These are phyloP conservation scores for Perizoma flavofasciatum DNA, from an alignment of 2,888 invertebrate species.

Conservation along the genomic window DNA sequence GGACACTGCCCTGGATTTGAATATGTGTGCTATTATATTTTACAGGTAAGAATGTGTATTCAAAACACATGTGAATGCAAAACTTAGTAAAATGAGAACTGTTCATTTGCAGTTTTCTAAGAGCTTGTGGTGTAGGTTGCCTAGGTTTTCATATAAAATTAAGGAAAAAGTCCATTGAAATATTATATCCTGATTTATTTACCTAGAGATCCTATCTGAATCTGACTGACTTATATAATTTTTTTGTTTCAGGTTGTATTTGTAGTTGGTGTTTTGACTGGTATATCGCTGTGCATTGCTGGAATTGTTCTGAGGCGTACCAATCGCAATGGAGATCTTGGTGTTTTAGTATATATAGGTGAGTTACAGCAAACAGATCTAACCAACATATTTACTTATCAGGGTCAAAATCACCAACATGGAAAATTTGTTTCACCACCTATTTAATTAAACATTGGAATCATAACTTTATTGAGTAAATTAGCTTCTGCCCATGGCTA, in stretches of 20 bases:
- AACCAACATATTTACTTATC: too few relatives aligned
- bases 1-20: conserved; percentile 88
- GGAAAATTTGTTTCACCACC: too few relatives aligned
- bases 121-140: too few relatives aligned
- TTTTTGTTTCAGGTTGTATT: conserved; percentile 83
- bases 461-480: too few relatives aligned
- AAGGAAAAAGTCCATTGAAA: too few relatives aligned
- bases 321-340: conserved; percentile 85
- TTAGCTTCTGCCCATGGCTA: too few relatives aligned
- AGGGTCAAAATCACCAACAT: too few relatives aligned
- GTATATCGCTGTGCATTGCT: conserved; percentile 86
- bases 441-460: too few relatives aligned
- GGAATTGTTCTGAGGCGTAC: conserved; percentile 85
- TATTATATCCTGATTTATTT: too few relatives aligned
- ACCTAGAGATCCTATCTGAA: too few relatives aligned
- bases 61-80: neutral
- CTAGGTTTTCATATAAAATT: too few relatives aligned
- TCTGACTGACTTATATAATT: neutral
- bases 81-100: neutral
- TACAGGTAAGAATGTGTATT: conserved; percentile 70
- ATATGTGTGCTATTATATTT: conserved; percentile 88
- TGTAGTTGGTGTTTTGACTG: conserved; percentile 86
- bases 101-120: too few relatives aligned
- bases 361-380: conserved; percentile 36
- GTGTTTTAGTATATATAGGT: conserved; percentile 87